Percentiles rank a stretch among this genome's conserved stretches.
These are phyloP conservation scores for Pelvicachromis taeniatus DNA, from an alignment of 2,113 vertebrate species.

Conservation along the genomic window DNA sequence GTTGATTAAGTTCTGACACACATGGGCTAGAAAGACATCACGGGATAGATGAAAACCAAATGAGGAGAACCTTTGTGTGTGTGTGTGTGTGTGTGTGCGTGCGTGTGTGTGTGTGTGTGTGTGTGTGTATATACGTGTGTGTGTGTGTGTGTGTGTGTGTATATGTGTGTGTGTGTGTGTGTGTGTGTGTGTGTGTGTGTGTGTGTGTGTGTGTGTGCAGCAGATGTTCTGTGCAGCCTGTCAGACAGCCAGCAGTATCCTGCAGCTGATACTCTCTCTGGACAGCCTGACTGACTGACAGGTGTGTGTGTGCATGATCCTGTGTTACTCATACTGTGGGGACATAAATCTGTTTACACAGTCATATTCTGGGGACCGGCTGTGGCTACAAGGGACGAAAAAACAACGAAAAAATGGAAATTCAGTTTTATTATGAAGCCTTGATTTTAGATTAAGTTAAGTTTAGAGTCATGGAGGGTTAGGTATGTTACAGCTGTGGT, in stretches of 20 bases:
- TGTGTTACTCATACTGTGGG: neutral
- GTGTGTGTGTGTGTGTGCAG: neutral
- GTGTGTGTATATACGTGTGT: no score
- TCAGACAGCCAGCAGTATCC: conserved; percentile 44
- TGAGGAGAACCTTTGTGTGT: conserved; percentile 6
- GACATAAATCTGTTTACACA: neutral
- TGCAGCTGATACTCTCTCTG: conserved; percentile 49
- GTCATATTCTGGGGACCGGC: neutral
- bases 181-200: neutral
- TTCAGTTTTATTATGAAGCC: neutral
- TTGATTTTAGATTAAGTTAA: neutral
- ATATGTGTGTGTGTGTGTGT: neutral
- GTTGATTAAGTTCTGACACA: conserved; percentile 54
- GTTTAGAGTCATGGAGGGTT: neutral
- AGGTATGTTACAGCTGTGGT: neutral
- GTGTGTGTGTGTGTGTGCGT: neutral
- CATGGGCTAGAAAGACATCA: conserved; percentile 28
- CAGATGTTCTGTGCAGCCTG: conserved; percentile 52
- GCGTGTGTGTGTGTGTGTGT: no score
- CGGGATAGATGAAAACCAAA: conserved; percentile 47
- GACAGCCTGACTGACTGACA: conserved; percentile 52
- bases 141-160: no score
- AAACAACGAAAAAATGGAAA: neutral
- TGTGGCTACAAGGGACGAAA: neutral
- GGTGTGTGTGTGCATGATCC: neutral